Conservation (phyloP, 2,888 invertebrate genomes). For the Cepaea hortensis region DNA sequence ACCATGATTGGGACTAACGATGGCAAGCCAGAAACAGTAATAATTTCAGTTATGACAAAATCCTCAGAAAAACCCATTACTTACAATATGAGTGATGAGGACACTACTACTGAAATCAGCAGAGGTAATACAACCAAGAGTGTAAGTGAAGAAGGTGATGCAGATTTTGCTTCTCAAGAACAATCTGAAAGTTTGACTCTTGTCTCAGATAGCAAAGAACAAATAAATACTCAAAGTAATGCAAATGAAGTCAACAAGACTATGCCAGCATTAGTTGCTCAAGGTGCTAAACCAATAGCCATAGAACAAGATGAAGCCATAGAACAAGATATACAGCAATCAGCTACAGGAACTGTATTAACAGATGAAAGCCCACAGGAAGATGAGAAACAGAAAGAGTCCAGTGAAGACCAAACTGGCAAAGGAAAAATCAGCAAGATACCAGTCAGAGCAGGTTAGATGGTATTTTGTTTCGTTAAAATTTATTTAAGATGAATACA, state of each 20-base stretch:
- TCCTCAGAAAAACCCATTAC: neutral
- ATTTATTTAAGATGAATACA: too few species aligned
- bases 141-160: neutral
- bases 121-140: neutral
- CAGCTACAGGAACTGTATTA: neutral
- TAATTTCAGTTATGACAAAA: neutral
- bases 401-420: constrained; percentile 25
- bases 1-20: neutral
- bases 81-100: neutral
- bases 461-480: neutral
- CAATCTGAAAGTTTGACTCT: too few species aligned
- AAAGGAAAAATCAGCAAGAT: constrained; percentile 42
- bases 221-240: neutral
- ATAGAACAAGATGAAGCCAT: neutral
- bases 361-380: neutral
- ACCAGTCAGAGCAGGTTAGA: constrained; percentile 42
- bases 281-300: neutral
- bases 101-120: neutral
- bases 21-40: neutral
- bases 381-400: constrained; percentile 9
- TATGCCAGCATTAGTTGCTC: neutral
- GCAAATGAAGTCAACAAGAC: neutral
- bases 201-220: too few species aligned
- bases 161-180: too few species aligned
- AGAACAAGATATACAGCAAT: neutral